These are phyloP conservation scores for Lissocephala sabroskyi DNA, from an alignment of 2,888 invertebrate genomes.

Conservation along the genomic window DNA sequence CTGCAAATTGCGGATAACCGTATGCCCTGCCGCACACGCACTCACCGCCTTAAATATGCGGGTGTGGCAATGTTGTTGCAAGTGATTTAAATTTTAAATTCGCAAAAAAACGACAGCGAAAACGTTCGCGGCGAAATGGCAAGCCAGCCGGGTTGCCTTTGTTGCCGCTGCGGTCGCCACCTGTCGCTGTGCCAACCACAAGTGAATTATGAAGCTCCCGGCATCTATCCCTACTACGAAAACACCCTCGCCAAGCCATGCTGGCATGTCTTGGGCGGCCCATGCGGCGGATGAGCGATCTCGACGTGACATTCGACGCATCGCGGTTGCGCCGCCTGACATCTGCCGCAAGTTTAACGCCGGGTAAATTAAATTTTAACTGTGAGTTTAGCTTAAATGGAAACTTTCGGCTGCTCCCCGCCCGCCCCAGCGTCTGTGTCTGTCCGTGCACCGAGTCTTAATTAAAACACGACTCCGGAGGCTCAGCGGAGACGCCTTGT, in stretches of 20 bases:
- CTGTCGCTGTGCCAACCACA: slow-evolving; percentile 47
- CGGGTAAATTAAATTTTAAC: slow-evolving; percentile 54
- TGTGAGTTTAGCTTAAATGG: slow-evolving; percentile 54
- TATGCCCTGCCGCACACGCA: too few relatives aligned
- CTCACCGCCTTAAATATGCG: too few relatives aligned
- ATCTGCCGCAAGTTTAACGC: slow-evolving; percentile 51
- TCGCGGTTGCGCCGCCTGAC: slow-evolving; percentile 1
- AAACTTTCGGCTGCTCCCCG: slow-evolving; percentile 42
- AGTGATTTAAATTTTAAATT: slow-evolving; percentile 33
- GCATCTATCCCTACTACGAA: too few relatives aligned
- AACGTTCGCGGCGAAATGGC: slow-evolving; percentile 20
- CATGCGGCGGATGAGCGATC: slow-evolving; percentile 35
- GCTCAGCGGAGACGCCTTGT: slow-evolving; percentile 28
- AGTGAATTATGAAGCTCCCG: slow-evolving; percentile 36
- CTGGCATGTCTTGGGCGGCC: slow-evolving; percentile 12
- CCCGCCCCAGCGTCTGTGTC: slow-evolving; percentile 16
- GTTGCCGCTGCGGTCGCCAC: slow-evolving; percentile 31
- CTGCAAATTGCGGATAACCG: background rate
- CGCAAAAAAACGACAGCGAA: slow-evolving; percentile 25
- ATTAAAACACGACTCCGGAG: slow-evolving; percentile 47
- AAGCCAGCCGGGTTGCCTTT: slow-evolving; percentile 9
- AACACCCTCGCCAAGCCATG: too few relatives aligned
- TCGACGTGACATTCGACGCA: slow-evolving; percentile 18
- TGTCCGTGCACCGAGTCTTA: slow-evolving; percentile 39
- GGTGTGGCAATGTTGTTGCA: too few relatives aligned